These are phyloP conservation scores for Cephalopachus bancanus DNA, from an alignment of 2,797 vertebrate genomes.

Conservation along the genomic window DNA sequence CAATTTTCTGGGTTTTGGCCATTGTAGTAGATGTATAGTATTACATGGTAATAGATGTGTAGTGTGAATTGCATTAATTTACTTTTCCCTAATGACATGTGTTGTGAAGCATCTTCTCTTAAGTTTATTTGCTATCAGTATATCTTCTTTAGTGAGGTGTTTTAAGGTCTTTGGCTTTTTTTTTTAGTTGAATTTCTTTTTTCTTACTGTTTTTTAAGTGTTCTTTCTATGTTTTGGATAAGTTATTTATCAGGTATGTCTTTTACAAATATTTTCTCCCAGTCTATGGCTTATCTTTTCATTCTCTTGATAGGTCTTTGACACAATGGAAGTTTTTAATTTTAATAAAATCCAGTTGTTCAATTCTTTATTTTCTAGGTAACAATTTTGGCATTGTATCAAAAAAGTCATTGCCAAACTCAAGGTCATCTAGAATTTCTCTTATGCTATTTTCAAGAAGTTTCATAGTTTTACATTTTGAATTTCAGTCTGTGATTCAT, in stretches of 20 bases:
- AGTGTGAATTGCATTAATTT: too few relatives aligned
- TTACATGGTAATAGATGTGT: background rate
- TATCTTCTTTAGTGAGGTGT: background rate
- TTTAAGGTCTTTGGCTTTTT: background rate
- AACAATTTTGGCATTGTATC: background rate
- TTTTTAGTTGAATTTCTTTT: background rate
- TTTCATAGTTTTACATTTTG: background rate
- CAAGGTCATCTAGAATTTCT: background rate
- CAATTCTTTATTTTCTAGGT: background rate
- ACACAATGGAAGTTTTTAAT: background rate
- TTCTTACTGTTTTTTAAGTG: background rate
- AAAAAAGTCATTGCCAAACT: background rate
- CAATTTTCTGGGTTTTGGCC: background rate
- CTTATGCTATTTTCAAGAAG: background rate
- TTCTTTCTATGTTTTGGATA: background rate
- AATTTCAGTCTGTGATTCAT: background rate
- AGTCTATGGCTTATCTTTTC: background rate
- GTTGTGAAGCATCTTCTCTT: background rate
- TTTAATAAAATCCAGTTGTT: background rate
- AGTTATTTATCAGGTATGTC: background rate
- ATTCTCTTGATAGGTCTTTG: background rate
- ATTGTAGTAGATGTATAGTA: background rate
- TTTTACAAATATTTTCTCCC: background rate
- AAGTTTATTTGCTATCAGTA: too few relatives aligned
- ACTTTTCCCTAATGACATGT: background rate